Evolutionary conservation across 2,113 vertebrate species (phyloP).

Genomic region (Percopsis transmontana): DNA sequence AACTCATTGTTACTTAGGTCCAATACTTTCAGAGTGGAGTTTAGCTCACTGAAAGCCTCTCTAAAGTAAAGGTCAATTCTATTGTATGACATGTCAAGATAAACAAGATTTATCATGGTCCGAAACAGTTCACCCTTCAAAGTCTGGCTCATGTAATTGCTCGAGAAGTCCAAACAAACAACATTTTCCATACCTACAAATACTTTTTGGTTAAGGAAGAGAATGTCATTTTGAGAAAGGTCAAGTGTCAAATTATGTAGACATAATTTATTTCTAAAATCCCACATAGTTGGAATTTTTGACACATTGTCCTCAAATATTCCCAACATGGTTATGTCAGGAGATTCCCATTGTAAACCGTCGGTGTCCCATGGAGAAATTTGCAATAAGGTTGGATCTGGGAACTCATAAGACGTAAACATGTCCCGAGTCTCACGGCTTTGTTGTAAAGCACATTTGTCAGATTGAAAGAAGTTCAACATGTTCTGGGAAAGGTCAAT

Average conservation of each 20-base stretch:
- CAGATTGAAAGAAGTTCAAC: slow-evolving; percentile 58
- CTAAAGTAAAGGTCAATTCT: slow-evolving; percentile 79
- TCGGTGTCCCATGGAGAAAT: slow-evolving; percentile 5
- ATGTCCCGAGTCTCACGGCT: slow-evolving; percentile 30
- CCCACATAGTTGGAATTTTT: slow-evolving; percentile 30
- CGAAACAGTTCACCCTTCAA: slow-evolving; percentile 62
- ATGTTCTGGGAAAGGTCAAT: slow-evolving; percentile 79
- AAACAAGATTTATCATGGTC: slow-evolving; percentile 59
- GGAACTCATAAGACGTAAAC: background rate
- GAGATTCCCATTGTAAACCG: slow-evolving; percentile 10
- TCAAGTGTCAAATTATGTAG: slow-evolving; percentile 57
- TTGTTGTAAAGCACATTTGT: background rate
- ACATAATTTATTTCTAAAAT: slow-evolving; percentile 58
- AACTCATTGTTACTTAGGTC: slow-evolving; percentile 80
- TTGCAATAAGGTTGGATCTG: slow-evolving; percentile 8
- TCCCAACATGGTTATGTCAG: background rate
- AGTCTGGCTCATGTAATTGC: slow-evolving; percentile 80
- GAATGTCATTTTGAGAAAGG: slow-evolving; percentile 80
- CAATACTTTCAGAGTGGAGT: slow-evolving; percentile 71
- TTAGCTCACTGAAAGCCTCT: slow-evolving; percentile 70
- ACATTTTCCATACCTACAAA: slow-evolving; percentile 76
- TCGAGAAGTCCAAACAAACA: slow-evolving; percentile 79
- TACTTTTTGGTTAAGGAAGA: slow-evolving; percentile 55
- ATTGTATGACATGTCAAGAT: slow-evolving; percentile 79
- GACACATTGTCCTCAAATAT: background rate